These are phyloP conservation scores for Pygathrix nemaeus DNA, from an alignment of 2,113 vertebrate species.

Conservation along the genomic window DNA sequence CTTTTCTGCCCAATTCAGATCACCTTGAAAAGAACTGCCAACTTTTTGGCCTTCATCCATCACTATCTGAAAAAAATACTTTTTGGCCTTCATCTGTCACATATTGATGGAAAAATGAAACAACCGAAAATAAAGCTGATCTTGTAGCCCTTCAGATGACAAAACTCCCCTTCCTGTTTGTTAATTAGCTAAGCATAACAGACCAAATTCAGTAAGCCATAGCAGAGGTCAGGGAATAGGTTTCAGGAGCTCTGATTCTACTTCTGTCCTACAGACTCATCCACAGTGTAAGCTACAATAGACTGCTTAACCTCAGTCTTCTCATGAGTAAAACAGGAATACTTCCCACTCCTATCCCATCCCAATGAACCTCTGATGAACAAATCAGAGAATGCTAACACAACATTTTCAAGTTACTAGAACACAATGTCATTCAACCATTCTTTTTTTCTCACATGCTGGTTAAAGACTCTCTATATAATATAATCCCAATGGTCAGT, in stretches of 20 bases:
- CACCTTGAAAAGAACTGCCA: slow-evolving; percentile 72
- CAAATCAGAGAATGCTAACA: background rate
- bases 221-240: background rate
- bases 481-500: background rate
- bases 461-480: background rate
- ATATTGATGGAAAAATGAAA: slow-evolving; percentile 58
- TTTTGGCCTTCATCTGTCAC: slow-evolving; percentile 61
- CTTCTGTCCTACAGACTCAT: background rate
- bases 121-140: background rate
- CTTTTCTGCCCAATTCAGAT: slow-evolving; percentile 67
- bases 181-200: background rate
- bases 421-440: background rate
- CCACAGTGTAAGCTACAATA: background rate
- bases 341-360: background rate
- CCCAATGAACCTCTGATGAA: background rate
- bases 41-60: slow-evolving; percentile 73
- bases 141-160: background rate
- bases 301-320: background rate
- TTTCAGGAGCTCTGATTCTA: background rate
- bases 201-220: background rate
- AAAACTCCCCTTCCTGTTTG: background rate
- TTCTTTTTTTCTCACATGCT: background rate
- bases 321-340: background rate
- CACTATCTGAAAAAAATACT: slow-evolving; percentile 70
- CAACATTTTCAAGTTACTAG: background rate